These are phyloP conservation scores for Labeo calbasu DNA, from an alignment of 2,797 vertebrate genomes.

Conservation along the genomic window DNA sequence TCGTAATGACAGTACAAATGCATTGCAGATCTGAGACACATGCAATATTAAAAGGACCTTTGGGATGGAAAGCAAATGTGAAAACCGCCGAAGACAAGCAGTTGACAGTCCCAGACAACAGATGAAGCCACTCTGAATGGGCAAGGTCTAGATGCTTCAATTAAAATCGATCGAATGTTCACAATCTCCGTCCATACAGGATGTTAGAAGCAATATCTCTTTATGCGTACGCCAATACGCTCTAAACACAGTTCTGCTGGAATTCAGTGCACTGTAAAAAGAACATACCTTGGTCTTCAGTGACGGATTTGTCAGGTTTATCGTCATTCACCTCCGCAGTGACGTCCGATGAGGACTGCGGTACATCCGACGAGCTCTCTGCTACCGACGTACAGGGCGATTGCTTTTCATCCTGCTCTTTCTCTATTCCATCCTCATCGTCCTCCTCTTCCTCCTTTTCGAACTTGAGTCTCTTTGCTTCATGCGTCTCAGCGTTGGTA, in stretches of 20 bases:
- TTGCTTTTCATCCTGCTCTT: constrained; percentile 44
- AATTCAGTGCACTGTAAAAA: neutral
- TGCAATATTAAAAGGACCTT: neutral
- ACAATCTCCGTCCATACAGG: neutral
- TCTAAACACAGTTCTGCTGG: neutral
- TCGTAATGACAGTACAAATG: neutral
- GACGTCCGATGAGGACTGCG: constrained; percentile 72
- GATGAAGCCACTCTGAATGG: neutral
- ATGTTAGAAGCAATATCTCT: neutral
- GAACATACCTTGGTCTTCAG: constrained; percentile 74
- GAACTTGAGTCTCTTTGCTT: constrained; percentile 86
- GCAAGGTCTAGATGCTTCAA: neutral
- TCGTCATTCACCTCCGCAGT: constrained; percentile 75
- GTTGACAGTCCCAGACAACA: neutral
- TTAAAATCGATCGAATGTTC: neutral
- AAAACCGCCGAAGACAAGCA: neutral
- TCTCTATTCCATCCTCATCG: constrained; percentile 33
- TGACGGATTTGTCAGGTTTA: constrained; percentile 62
- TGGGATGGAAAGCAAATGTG: neutral
- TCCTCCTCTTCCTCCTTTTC: constrained; percentile 76
- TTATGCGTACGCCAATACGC: neutral
- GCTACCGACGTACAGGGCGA: constrained; percentile 68
- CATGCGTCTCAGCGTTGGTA: constrained; percentile 66
- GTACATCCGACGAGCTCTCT: constrained; percentile 76
- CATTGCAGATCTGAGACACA: constrained; percentile 1